Base-by-base conservation (phyloP, 2,113 vertebrate species). In the Anoura caudifer region DNA sequence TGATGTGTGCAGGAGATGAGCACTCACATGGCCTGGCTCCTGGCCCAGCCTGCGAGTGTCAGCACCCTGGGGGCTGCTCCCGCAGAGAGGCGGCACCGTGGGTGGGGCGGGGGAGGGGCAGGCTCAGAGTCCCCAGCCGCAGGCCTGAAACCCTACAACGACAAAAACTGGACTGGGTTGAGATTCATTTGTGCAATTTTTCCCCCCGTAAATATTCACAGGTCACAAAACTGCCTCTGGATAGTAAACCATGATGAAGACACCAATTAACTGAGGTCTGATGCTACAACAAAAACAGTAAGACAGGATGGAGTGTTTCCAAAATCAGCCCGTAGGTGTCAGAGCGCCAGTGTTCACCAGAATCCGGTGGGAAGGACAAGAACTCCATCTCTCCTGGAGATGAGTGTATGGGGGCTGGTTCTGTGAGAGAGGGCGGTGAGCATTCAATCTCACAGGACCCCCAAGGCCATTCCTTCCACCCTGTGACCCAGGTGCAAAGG, bases 221-320 rank as follows among this genome's bases (percentile, higher is more conserved):
- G 94, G 95, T 97, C 92, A 91, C 91, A 92, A 94, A 96, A 86
- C 73, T 95, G 96, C 91, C 88, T 97, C 54, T 79, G 45, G 92
- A 50, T 54, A 89, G 89, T 91, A 92, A 88, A 95, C 19, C 82
- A 70, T 69, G 63, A 97, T 95, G 92, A 92, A 97, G 96, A 83
- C 54, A 97, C 94, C 94, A 97, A 91, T 98, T 96, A 97, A 94
- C 43, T 24, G 82, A 89, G 82, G 45, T 89, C 77, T 89, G 82
- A 95, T 89, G 95, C 45, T 76, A 47, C 73, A 81, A 97, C 83
- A 86, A 93, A 96, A 95, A 96, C 16, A 80, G 81, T 75, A 36
- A 89, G 92, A 43, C 65, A 75, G 77, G 73, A 94, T 87, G 88
- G 96, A 75, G 90, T 33, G 93, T 96, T 95, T 89, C 73, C 79